Percentiles rank a stretch among this genome's conserved stretches.
phyloP scores from a whole-genome alignment of 2,888 invertebrate species.

The Eilema caniola region DNA sequence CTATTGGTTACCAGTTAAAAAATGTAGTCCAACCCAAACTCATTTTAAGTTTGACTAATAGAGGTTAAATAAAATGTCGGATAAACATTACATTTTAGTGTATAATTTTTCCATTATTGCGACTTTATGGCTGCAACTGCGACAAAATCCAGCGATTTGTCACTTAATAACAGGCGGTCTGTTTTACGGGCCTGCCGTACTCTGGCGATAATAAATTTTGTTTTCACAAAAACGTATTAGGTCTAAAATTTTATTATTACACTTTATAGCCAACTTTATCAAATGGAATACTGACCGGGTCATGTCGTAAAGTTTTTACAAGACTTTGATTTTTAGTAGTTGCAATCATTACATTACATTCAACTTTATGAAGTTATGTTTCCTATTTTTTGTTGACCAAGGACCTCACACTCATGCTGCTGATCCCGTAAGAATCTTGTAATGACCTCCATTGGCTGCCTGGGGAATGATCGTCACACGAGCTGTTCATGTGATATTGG shows the following conservation, averaged over 20 bases:
- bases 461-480: too few relatives aligned
- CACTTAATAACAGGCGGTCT: slow-evolving; percentile 76
- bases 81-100: slow-evolving; percentile 66
- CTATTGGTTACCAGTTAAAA: not conserved
- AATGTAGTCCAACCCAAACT: slow-evolving; percentile 9
- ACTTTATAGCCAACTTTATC: slow-evolving; percentile 74
- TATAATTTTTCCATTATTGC: slow-evolving; percentile 75
- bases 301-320: slow-evolving; percentile 65
- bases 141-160: slow-evolving; percentile 75
- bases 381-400: not conserved
- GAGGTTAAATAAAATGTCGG: slow-evolving; percentile 55
- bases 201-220: slow-evolving; percentile 68
- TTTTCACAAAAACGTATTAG: slow-evolving; percentile 75
- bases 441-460: too few relatives aligned
- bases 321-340: slow-evolving; percentile 65
- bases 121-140: slow-evolving; percentile 72
- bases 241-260: slow-evolving; percentile 72
- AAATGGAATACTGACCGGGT: slow-evolving; percentile 64
- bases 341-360: slow-evolving; percentile 41
- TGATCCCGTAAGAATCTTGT: too few relatives aligned
- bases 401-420: too few relatives aligned
- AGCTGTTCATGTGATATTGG: too few relatives aligned
- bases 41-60: slow-evolving; percentile 28
- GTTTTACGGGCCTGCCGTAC: slow-evolving; percentile 71
- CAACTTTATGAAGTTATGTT: not conserved